Evolutionary conservation across 2,888 invertebrate genomes (phyloP), one percentile per base, ranked within the genome.

Genomic region (Chymomyza amoena): DNA sequence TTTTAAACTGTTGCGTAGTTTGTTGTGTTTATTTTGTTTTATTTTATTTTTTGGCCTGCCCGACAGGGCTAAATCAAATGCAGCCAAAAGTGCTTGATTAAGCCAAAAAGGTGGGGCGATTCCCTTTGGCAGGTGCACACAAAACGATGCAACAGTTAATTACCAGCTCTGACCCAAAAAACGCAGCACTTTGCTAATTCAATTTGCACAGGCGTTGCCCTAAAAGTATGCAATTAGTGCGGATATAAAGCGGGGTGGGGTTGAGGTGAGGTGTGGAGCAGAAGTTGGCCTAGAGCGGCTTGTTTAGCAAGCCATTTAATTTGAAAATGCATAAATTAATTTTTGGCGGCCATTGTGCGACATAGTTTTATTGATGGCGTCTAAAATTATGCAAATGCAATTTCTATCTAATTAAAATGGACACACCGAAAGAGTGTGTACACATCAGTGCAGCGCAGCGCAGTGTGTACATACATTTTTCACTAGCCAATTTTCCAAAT

Each of bases 321-420:
- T 83, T 81, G 83, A 76, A 72, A 64, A 72, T 67, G 76, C 77
- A 87, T 81, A 79, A 87, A 84, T 84, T 87, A 83, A 75, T 68
- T 73, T 75, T 63, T 51, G 25, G 32, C 64, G 50, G 45, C 65
- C 68, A 66, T 68, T 69, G 74, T 60, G 60, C 59, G 59, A 18
- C 64, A 57, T 64, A 66, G 73, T 75, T 83, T 74, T 69, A 76
- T 84, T 80, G 79, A 72, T 76, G 71, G 68, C 67, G 64, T 60
- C 69, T 54, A 63, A 82, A 84, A 85, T 82, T 78, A 84, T 85
- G 84, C 78, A 87, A 82, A 85, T 87, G 76, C 80, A 82, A 78
- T 82, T 5, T 82, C 85, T 85, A 85, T 82, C 87, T 82, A 84
- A 87, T 84, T 84, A 84, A 84, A 84, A 85, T 74, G 80, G 75